phyloP scores from a whole-genome alignment of 2,797 vertebrate species.

The Bovichtus diacanthus region DNA sequence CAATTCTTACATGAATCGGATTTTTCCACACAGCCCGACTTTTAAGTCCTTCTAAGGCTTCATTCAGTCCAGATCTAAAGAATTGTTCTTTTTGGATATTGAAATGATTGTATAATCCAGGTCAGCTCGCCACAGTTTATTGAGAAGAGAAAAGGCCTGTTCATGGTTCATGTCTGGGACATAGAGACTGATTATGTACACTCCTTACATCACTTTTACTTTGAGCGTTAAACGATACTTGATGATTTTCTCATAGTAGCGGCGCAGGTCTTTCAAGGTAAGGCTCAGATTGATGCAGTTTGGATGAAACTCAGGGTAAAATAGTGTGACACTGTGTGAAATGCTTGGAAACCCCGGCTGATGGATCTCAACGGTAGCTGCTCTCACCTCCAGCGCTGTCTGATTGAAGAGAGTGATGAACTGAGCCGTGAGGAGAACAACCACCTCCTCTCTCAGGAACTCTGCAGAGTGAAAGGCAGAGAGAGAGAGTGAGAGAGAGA shows the following conservation, averaged over 20 bases:
- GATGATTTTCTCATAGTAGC: conserved; percentile 23
- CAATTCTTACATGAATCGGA: too few species aligned
- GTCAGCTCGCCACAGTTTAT: conserved; percentile 25
- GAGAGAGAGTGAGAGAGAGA: conserved; percentile 19
- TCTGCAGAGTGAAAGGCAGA: conserved; percentile 73
- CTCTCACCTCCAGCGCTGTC: conserved; percentile 89
- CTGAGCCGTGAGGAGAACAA: conserved; percentile 89
- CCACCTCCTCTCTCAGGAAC: conserved; percentile 89
- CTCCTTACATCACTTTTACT: conserved; percentile 23
- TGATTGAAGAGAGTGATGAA: conserved; percentile 93
- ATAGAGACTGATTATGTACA: conserved; percentile 15
- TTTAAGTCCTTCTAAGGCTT: conserved; percentile 21
- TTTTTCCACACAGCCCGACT: not conserved
- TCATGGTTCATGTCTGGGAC: conserved; percentile 3
- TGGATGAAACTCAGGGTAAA: conserved; percentile 46
- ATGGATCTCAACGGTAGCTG: conserved; percentile 60
- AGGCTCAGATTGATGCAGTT: conserved; percentile 29
- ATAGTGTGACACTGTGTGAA: conserved; percentile 56
- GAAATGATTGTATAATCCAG: conserved; percentile 35
- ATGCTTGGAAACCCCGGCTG: conserved; percentile 62
- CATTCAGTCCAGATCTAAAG: conserved; percentile 46
- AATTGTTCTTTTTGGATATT: conserved; percentile 38
- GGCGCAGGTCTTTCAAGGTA: conserved; percentile 35
- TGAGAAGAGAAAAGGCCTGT: conserved; percentile 8
- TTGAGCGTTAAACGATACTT: conserved; percentile 3